These are phyloP conservation scores for Keiferia lycopersicella DNA, from an alignment of 2,888 invertebrate species.

Conservation along the genomic window DNA sequence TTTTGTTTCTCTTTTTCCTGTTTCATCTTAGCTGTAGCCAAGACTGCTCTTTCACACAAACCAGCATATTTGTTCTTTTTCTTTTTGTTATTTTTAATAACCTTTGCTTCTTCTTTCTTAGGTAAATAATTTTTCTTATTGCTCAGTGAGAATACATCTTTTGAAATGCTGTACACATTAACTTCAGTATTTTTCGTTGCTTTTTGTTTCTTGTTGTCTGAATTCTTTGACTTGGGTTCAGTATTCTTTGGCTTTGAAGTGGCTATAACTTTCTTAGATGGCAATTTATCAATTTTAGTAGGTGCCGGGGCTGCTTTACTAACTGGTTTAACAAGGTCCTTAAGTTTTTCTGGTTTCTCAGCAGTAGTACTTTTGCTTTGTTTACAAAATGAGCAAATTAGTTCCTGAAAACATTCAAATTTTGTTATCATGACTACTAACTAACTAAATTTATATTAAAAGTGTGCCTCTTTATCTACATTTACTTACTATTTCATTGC, in stretches of 20 bases:
- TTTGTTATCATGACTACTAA: too few relatives aligned
- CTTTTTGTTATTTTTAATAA: conserved; percentile 69
- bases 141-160: conserved; percentile 62
- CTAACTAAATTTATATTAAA: too few relatives aligned
- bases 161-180: conserved; percentile 63
- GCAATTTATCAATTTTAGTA: background rate
- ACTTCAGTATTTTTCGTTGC: conserved; percentile 30
- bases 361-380: conserved; percentile 44
- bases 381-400: conserved; percentile 62
- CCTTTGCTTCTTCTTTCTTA: conserved; percentile 50
- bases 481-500: conserved; percentile 62
- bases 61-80: conserved; percentile 75
- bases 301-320: conserved; percentile 6
- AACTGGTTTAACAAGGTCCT: conserved; percentile 18
- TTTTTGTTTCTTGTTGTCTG: conserved; percentile 25
- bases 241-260: conserved; percentile 28
- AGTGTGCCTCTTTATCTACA: too few relatives aligned
- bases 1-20: conserved; percentile 49
- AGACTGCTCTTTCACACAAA: conserved; percentile 65
- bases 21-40: conserved; percentile 65
- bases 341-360: conserved; percentile 47
- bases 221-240: conserved; percentile 11
- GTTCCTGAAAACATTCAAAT: conserved; percentile 51
- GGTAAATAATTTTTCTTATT: conserved; percentile 59
- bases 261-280: conserved; percentile 4